Percentiles rank a stretch among this genome's conserved stretches.
These are phyloP conservation scores for Elephantulus edwardii DNA, from an alignment of 2,113 vertebrate genomes.

Conservation along the genomic window DNA sequence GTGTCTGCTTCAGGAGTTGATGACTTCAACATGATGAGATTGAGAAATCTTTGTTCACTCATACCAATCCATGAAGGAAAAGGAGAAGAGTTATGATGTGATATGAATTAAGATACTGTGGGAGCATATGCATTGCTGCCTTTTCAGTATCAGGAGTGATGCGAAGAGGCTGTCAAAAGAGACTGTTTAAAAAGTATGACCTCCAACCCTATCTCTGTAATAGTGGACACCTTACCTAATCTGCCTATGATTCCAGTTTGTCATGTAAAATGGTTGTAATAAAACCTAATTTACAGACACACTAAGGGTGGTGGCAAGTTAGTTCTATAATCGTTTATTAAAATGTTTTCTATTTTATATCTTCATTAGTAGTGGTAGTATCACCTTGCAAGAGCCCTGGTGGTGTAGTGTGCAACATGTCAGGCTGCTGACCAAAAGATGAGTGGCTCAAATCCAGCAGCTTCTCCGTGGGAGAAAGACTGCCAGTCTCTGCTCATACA, in stretches of 20 bases:
- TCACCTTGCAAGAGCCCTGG: no score
- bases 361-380: not conserved
- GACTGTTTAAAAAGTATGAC: not conserved
- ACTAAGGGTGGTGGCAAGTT: no score
- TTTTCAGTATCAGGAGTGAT: no score
- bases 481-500: no score
- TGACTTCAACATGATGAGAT: not conserved
- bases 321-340: not conserved
- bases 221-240: not conserved
- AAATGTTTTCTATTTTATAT: not conserved
- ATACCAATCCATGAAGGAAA: not conserved
- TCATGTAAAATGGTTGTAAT: not conserved
- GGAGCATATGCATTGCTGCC: not conserved
- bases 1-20: not conserved
- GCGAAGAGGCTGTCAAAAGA: not conserved
- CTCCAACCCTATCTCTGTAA: not conserved
- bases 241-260: not conserved
- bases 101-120: rapidly evolving
- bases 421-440: no score
- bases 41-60: not conserved
- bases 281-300: not conserved
- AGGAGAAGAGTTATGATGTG: not conserved
- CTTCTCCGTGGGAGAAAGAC: no score
- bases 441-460: no score
- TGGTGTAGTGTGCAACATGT: no score